Conservation (phyloP, 1,140 invertebrate genomes). For the Theocolax elegans region DNA sequence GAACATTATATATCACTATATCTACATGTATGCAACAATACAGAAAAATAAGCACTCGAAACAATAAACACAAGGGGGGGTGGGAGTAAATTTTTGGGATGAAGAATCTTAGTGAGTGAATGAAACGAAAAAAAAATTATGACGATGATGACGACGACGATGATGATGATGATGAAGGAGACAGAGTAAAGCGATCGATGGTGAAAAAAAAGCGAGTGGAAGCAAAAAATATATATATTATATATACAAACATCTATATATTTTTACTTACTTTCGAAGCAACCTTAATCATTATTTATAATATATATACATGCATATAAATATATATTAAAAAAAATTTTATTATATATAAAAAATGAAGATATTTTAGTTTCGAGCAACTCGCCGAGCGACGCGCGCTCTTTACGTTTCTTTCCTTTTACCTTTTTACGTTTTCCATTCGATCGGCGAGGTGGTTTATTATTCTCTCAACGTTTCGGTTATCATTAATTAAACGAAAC, state of each 20-base stretch:
- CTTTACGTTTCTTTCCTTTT: conserved; percentile 18
- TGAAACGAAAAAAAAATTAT: conserved; percentile 8
- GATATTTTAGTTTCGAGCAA: conserved; percentile 30
- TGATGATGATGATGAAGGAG: too few species aligned
- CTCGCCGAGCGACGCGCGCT: conserved; percentile 13
- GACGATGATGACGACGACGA: too few species aligned
- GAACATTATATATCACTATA: neutral
- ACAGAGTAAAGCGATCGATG: conserved; percentile 21
- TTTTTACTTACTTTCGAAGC: conserved; percentile 59
- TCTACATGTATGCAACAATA: conserved; percentile 11
- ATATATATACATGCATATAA: conserved; percentile 44
- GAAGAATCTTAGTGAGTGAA: neutral
- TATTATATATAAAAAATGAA: conserved; percentile 43
- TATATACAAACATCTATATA: conserved; percentile 47
- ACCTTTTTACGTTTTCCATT: conserved; percentile 12
- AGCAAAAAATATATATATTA: conserved; percentile 46
- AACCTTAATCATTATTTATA: conserved; percentile 53
- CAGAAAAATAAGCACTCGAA: conserved; percentile 4
- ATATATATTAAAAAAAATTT: conserved; percentile 19
- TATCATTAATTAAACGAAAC: too few species aligned
- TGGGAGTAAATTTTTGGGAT: too few species aligned
- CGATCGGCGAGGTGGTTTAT: neutral
- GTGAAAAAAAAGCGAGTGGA: conserved; percentile 42
- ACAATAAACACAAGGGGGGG: conserved; percentile 12
- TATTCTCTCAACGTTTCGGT: too few species aligned